Evolutionary conservation across 35 echinoderm and acorn worm genomes (phyloP).

Genomic region (Apostichopus parvimensis): DNA sequence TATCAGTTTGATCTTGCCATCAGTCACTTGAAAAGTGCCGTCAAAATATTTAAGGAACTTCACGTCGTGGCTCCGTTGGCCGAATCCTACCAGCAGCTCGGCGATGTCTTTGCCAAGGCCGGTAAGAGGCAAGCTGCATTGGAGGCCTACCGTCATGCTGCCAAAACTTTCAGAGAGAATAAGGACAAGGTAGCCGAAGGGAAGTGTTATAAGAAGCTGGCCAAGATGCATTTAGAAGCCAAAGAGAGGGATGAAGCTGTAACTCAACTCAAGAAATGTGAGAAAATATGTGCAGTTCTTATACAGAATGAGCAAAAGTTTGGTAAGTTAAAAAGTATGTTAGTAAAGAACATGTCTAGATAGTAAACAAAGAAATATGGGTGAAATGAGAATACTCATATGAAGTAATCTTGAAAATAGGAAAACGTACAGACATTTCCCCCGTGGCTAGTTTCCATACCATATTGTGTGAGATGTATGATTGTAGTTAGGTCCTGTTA

Average conservation of each 20-base stretch:
- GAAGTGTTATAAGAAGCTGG: constrained; percentile 26
- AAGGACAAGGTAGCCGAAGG: constrained; percentile 3
- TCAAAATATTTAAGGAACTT: constrained; percentile 3
- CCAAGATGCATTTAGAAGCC: constrained; percentile 30
- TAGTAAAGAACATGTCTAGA: no score
- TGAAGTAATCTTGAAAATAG: no score
- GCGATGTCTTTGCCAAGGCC: background rate
- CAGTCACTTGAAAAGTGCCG: background rate
- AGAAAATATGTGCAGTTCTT: constrained; percentile 28
- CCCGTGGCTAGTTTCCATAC: no score
- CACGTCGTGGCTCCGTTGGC: background rate
- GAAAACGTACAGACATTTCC: no score
- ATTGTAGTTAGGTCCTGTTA: no score
- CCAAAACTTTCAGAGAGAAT: background rate
- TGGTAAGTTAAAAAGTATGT: background rate
- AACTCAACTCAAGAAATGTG: constrained; percentile 28
- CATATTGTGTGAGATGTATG: no score
- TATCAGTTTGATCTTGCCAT: constrained; percentile 34
- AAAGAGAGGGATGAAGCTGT: constrained; percentile 13
- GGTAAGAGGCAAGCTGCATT: background rate
- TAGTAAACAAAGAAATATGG: no score
- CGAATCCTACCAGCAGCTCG: constrained; percentile 38
- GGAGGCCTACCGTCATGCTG: constrained; percentile 8
- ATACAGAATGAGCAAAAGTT: background rate
- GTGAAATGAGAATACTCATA: no score